Conservation (phyloP, 2,888 invertebrate genomes). For the Acanthosepion pharaonis region DNA sequence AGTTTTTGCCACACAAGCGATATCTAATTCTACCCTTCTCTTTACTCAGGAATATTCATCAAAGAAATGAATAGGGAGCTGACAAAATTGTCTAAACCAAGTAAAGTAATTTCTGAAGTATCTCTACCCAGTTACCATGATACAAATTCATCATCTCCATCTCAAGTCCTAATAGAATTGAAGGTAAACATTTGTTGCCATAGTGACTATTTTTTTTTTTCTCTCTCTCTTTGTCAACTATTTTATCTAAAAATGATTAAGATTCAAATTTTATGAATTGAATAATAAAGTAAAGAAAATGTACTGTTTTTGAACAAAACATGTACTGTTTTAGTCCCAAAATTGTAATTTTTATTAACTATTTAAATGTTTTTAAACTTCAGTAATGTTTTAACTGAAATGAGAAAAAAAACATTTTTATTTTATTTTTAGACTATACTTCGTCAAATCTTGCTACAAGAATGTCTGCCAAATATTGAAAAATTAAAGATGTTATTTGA, state of each 20-base stretch:
- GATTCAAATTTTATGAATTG: neutral
- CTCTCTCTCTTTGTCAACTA: too few species aligned
- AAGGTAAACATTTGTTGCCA: neutral
- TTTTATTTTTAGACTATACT: neutral
- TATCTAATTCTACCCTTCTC: neutral
- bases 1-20: too few species aligned
- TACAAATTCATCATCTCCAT: neutral
- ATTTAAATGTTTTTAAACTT: neutral
- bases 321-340: too few species aligned
- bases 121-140: neutral
- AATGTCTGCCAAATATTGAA: conserved; percentile 23
- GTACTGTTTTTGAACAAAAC: too few species aligned
- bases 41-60: neutral
- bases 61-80: conserved; percentile 55
- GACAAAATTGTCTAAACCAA: conserved; percentile 59
- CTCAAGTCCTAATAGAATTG: neutral
- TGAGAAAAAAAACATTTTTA: neutral
- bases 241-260: neutral
- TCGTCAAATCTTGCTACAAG: neutral
- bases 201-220: too few species aligned
- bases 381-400: too few species aligned
- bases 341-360: neutral
- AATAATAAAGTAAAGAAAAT: neutral
- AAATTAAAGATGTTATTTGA: neutral
- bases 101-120: neutral